Percentiles rank a stretch among this genome's conserved stretches.
Conservation (phyloP, 1,140 invertebrate species). For the Drosophila repletoides region DNA sequence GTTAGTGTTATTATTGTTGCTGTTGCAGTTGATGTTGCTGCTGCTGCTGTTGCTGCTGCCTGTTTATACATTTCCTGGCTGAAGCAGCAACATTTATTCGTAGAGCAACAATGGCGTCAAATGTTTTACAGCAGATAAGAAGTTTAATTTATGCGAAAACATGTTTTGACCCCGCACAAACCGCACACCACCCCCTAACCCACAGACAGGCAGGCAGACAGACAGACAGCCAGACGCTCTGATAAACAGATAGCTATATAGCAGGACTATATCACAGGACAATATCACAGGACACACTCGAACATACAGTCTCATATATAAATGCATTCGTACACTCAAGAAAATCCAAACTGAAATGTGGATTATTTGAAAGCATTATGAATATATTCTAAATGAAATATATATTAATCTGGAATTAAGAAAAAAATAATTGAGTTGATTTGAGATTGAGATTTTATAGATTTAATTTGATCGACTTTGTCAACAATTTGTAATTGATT, state of each 20-base stretch:
- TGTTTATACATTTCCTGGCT: constrained; percentile 63
- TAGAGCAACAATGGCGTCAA: constrained; percentile 65
- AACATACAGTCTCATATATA: too few relatives aligned
- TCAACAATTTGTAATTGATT: too few relatives aligned
- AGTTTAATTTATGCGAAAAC: constrained; percentile 82
- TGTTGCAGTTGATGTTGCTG: constrained; percentile 19
- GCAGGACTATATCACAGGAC: neutral
- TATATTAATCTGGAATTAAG: too few relatives aligned
- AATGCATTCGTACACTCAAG: neutral
- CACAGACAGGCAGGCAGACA: neutral
- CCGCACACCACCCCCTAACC: neutral
- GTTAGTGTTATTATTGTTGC: constrained; percentile 17
- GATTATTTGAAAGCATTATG: too few relatives aligned
- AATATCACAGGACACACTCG: neutral
- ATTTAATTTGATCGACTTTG: too few relatives aligned
- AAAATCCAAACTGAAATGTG: too few relatives aligned
- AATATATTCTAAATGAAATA: too few relatives aligned
- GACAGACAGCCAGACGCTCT: constrained; percentile 22
- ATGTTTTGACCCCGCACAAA: constrained; percentile 63
- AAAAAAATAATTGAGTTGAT: too few relatives aligned
- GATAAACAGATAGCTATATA: constrained; percentile 40
- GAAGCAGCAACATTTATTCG: constrained; percentile 44
- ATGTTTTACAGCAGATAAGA: constrained; percentile 81
- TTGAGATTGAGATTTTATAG: too few relatives aligned
- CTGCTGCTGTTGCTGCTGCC: constrained; percentile 19